phyloP scores from a whole-genome alignment of 2,888 invertebrate genomes.

The Lysandra bellargus region DNA sequence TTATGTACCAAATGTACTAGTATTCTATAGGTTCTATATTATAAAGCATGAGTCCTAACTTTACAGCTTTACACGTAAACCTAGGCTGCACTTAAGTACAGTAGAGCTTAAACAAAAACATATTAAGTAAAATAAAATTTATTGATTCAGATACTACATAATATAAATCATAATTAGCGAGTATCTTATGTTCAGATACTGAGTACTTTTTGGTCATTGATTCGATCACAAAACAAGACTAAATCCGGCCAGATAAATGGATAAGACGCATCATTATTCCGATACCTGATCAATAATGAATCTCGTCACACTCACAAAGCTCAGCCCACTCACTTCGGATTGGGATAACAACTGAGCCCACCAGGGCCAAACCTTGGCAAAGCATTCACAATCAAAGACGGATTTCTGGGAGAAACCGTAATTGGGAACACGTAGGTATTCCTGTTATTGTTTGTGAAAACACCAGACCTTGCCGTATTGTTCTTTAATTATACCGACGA shows the following conservation, averaged over 20 bases:
- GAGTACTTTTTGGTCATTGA: neutral
- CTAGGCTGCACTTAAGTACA: too few relatives aligned
- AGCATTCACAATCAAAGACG: constrained; percentile 15
- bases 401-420: constrained; percentile 14
- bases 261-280: neutral
- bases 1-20: neutral
- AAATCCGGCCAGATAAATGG: neutral
- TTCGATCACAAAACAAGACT: neutral
- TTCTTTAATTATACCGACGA: neutral
- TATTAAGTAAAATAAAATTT: neutral
- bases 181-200: too few relatives aligned
- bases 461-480: neutral
- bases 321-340: neutral
- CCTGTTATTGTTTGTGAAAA: constrained; percentile 11
- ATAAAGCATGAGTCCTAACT: neutral
- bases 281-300: neutral
- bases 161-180: too few relatives aligned
- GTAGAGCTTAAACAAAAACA: too few relatives aligned
- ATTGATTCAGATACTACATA: too few relatives aligned
- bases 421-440: neutral
- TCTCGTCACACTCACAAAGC: constrained; percentile 6
- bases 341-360: neutral
- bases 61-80: neutral
- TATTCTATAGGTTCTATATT: neutral
- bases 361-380: neutral